Evolutionary conservation across 2,797 vertebrate genomes (phyloP).

Genomic region (Phoeniculus purpureus): DNA sequence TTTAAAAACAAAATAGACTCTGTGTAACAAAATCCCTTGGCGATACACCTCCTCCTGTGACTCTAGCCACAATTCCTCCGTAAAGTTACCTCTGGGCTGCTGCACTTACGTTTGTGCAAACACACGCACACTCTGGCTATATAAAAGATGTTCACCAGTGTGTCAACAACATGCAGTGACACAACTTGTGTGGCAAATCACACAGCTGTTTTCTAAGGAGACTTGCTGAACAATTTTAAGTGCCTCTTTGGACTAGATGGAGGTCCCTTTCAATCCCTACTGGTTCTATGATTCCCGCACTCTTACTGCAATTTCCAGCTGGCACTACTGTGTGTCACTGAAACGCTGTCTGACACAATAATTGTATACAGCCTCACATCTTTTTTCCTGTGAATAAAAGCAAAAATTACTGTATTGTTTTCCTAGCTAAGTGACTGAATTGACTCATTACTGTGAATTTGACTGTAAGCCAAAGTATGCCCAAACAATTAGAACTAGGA

Average conservation of each 20-base stretch:
- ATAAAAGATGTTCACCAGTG: not conserved
- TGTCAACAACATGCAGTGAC: not conserved
- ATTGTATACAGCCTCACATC: not conserved
- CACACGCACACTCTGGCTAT: not conserved
- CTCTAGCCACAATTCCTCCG: not conserved
- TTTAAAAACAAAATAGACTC: not conserved
- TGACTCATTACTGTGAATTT: not conserved
- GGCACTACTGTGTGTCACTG: not conserved
- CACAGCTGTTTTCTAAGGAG: not conserved
- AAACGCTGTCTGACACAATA: not conserved
- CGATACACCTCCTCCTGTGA: not conserved
- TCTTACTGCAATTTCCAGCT: not conserved
- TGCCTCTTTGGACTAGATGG: too few species aligned
- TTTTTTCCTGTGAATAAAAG: not conserved
- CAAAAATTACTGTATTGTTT: not conserved
- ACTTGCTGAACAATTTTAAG: not conserved
- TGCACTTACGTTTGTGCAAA: not conserved
- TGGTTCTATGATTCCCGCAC: too few species aligned
- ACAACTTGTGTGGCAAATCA: not conserved
- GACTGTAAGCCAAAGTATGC: not conserved
- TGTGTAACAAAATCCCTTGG: not conserved
- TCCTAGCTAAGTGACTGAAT: not conserved
- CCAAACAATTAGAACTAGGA: not conserved
- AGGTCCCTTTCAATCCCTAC: too few species aligned
- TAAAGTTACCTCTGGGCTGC: not conserved